Conservation (phyloP, 2,797 vertebrate genomes). For the Chelmon rostratus region DNA sequence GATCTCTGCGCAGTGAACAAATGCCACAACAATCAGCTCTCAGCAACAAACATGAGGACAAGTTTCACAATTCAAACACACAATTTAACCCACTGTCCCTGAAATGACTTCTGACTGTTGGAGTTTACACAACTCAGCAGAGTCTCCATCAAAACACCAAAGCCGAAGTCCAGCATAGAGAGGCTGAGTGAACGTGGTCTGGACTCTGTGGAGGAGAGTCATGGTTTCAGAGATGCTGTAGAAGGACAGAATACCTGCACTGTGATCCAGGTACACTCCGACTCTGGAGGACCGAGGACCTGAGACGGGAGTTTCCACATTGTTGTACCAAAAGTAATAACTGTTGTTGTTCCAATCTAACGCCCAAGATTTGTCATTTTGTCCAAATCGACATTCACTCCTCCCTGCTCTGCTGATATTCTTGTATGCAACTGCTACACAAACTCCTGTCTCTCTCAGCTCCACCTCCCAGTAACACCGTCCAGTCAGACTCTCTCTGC, state of each 20-base stretch:
- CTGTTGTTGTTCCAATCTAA: rapidly evolving
- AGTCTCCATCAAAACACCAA: rapidly evolving
- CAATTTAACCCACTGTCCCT: neutral
- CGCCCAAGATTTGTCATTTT: constrained; percentile 16
- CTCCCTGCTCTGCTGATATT: neutral
- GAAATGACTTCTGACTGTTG: neutral
- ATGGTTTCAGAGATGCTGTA: too few relatives aligned
- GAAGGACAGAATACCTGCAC: too few relatives aligned
- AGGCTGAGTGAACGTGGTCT: too few relatives aligned
- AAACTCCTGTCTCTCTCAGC: neutral
- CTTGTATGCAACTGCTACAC: constrained; percentile 23
- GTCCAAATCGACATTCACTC: neutral
- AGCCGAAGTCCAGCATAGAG: neutral
- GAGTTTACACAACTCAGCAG: neutral
- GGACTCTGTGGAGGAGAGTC: constrained; percentile 39
- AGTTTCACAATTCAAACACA: neutral
- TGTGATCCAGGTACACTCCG: constrained; percentile 8
- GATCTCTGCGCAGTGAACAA: too few relatives aligned
- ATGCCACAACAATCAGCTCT: too few relatives aligned
- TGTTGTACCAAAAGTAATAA: rapidly evolving
- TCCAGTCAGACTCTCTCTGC: constrained; percentile 42
- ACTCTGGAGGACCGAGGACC: neutral
- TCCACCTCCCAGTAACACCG: constrained; percentile 44
- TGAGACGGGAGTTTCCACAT: neutral
- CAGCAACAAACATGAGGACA: too few relatives aligned